These are phyloP conservation scores for Poeciliopsis turrubarensis DNA, from an alignment of 2,113 vertebrate genomes.

Conservation along the genomic window DNA sequence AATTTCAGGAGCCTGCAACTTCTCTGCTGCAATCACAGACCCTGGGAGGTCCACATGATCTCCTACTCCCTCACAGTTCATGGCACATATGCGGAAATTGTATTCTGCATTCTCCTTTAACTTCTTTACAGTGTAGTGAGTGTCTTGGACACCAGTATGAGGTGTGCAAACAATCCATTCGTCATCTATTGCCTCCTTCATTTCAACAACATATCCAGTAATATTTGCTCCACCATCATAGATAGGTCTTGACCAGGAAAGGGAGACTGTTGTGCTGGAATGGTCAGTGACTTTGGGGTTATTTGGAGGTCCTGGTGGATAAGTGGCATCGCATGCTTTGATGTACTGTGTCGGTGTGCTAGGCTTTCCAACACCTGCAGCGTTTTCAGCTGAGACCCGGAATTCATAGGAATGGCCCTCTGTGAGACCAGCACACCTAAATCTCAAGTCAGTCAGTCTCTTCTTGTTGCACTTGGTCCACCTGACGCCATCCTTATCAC, in stretches of 20 bases:
- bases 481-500: conserved; percentile 94
- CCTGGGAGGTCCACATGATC: conserved; percentile 89
- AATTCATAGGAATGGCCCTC: conserved; percentile 97
- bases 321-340: conserved; percentile 91
- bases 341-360: conserved; percentile 90
- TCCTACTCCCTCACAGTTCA: conserved; percentile 94
- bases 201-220: conserved; percentile 91
- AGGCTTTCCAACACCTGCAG: conserved; percentile 90
- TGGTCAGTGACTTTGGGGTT: conserved; percentile 94
- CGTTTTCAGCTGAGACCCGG: conserved; percentile 95
- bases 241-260: conserved; percentile 94
- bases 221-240: conserved; percentile 94
- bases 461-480: conserved; percentile 99
- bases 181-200: conserved; percentile 87
- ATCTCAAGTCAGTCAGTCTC: conserved; percentile 88
- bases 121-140: conserved; percentile 89
- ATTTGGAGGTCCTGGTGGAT: conserved; percentile 93
- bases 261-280: conserved; percentile 91
- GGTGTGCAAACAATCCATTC: conserved; percentile 92
- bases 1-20: conserved; percentile 93
- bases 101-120: conserved; percentile 96
- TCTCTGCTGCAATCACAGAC: conserved; percentile 88
- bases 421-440: conserved; percentile 90
- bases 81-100: conserved; percentile 93
- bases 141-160: conserved; percentile 86